These are phyloP conservation scores for Urocitellus parryii DNA, from an alignment of 2,113 vertebrate species.

Conservation along the genomic window DNA sequence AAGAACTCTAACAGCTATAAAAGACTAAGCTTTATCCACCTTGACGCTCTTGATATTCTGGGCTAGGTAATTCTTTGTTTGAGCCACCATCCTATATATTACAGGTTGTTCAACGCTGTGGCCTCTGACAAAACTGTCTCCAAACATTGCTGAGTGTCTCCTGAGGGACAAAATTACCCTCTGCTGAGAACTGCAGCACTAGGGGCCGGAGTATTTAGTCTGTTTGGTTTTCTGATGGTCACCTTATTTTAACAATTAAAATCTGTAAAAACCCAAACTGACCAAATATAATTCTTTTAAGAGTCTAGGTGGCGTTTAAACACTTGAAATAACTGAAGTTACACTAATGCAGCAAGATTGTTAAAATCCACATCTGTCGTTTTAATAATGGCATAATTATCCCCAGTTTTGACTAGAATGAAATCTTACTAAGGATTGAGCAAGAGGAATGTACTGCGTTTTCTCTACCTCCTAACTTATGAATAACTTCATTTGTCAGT, in stretches of 20 bases:
- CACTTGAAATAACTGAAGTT: constrained; percentile 53
- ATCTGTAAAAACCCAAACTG: constrained; percentile 42
- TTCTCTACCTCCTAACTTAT: constrained; percentile 44
- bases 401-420: constrained; percentile 41
- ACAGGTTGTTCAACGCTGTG: neutral
- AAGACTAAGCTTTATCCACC: neutral
- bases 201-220: neutral
- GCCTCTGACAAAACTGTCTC: neutral
- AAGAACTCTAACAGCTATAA: constrained; percentile 24
- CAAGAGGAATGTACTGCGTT: neutral
- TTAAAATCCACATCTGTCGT: constrained; percentile 68
- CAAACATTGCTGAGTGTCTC: neutral
- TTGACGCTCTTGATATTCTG: neutral
- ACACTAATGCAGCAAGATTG: constrained; percentile 12
- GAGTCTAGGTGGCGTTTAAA: constrained; percentile 39
- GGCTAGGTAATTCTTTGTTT: neutral
- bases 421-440: constrained; percentile 29
- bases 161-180: neutral
- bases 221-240: neutral
- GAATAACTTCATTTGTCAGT: constrained; percentile 72
- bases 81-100: neutral
- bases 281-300: constrained; percentile 45
- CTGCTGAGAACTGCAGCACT: constrained; percentile 1
- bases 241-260: constrained; percentile 60
- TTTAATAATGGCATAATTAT: constrained; percentile 64